Base-by-base conservation (phyloP, 2,113 vertebrate species). In the Zapus hudsonius region DNA sequence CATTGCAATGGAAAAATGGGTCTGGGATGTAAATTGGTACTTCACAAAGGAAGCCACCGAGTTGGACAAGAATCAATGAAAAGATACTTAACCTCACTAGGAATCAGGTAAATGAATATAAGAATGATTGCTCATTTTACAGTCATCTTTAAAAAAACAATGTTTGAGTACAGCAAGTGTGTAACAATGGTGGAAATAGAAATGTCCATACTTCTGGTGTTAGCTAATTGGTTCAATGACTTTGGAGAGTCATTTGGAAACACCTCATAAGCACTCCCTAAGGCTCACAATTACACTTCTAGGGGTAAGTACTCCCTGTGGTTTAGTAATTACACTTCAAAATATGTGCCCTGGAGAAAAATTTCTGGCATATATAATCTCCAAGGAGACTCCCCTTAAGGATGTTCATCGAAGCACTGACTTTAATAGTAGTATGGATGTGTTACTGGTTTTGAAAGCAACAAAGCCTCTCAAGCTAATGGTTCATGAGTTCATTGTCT, bases 211-310 rank as follows among this genome's bases (percentile, higher is more conserved):
- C 33, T 82, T 87, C 36, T 61, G 59, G 29, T 74, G 47, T 42
- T 42, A 79, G 66, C 3, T 61, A 88, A 74, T 93, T 81, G 69
- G 23, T 84, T 79, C 59, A 86, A 91, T 66, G 75, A 59, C 63
- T 86, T 94, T 82, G 27, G n/a, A 93, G 72, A 87, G 88, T 19
- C 72, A 40, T 84, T 93, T 59, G 13, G 63, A 89, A 85, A 86
- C 61, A 89, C 85, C 27, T 86, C 63, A 78, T 90, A 92, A 87
- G 64, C 38, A 90, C 84, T 87, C 22, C 57, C 36, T 83, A 83
- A 82, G 63, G 57, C 70, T 82, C 69, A 82, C 55, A 92, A 78
- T 82, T 92, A 72, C 6, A 85, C 23, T 89, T 89, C 15, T 70
- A 70, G 11, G 63, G 19, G 29, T 86, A 82, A 95, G 61, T 13